phyloP scores from a whole-genome alignment of 2,888 invertebrate species.

The Amphipyra berbera region DNA sequence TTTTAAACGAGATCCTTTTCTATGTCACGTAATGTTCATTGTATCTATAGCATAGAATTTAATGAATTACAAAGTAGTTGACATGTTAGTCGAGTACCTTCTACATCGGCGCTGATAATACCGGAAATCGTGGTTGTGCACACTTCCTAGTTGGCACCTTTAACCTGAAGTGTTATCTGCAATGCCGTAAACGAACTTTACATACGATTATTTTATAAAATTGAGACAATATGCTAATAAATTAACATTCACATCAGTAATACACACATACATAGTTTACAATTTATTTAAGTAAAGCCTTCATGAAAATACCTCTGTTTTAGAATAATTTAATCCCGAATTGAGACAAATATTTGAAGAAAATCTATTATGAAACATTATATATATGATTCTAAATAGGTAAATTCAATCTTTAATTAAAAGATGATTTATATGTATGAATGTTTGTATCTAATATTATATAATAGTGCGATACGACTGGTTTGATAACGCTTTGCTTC shows the following conservation, averaged over 20 bases:
- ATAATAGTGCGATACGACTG: conserved; percentile 11
- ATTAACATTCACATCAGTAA: background rate
- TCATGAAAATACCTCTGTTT: too few relatives aligned
- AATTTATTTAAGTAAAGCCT: too few relatives aligned
- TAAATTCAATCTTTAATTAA: too few relatives aligned
- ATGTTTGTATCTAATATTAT: too few relatives aligned
- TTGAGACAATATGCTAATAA: background rate
- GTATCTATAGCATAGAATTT: conserved; percentile 17
- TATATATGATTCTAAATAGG: too few relatives aligned
- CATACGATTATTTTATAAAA: conserved; percentile 36
- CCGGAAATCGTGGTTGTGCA: conserved; percentile 64
- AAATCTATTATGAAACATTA: too few relatives aligned
- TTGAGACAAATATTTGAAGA: too few relatives aligned
- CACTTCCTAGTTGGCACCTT: conserved; percentile 72
- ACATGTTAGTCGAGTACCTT: conserved; percentile 54
- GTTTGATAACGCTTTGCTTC: conserved; percentile 14
- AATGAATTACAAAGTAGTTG: conserved; percentile 45
- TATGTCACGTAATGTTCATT: conserved; percentile 10
- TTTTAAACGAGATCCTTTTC: conserved; percentile 20
- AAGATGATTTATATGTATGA: too few relatives aligned
- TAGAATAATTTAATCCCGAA: too few relatives aligned
- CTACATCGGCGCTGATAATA: conserved; percentile 65
- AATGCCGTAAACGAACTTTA: conserved; percentile 37
- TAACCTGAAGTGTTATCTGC: conserved; percentile 58
- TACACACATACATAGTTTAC: too few relatives aligned